These are phyloP conservation scores for Prionailurus bengalensis DNA, from an alignment of 2,113 vertebrate species.

Conservation along the genomic window DNA sequence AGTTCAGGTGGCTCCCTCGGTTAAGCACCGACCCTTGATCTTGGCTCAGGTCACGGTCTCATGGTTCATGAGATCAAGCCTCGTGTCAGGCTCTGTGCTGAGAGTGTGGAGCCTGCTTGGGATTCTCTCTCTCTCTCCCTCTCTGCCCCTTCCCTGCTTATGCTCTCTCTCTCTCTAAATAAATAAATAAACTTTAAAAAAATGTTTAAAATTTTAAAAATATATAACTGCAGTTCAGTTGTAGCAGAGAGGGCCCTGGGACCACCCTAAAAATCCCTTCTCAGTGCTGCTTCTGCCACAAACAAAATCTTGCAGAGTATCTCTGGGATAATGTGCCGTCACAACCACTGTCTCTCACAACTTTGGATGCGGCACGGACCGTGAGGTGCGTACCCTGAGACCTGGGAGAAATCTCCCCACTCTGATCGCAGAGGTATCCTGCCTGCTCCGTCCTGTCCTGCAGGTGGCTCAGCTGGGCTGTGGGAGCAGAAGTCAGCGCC, in stretches of 20 bases:
- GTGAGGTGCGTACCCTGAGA: neutral
- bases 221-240: neutral
- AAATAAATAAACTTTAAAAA: no score
- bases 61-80: no score
- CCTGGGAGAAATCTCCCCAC: neutral
- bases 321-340: neutral
- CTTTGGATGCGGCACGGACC: neutral
- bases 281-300: neutral
- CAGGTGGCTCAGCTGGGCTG: no score
- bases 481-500: neutral
- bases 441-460: neutral
- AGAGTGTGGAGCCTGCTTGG: no score
- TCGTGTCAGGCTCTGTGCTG: no score
- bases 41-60: no score
- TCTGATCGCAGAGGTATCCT: neutral
- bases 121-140: no score
- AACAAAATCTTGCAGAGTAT: neutral
- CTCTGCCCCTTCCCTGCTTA: no score
- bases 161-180: no score
- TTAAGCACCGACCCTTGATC: no score
- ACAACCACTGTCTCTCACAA: neutral
- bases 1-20: neutral
- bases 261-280: neutral
- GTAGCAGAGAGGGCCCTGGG: neutral
- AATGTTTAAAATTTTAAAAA: no score